Evolutionary conservation across 2,888 invertebrate genomes (phyloP).

Genomic region (Tetragnatha montana): DNA sequence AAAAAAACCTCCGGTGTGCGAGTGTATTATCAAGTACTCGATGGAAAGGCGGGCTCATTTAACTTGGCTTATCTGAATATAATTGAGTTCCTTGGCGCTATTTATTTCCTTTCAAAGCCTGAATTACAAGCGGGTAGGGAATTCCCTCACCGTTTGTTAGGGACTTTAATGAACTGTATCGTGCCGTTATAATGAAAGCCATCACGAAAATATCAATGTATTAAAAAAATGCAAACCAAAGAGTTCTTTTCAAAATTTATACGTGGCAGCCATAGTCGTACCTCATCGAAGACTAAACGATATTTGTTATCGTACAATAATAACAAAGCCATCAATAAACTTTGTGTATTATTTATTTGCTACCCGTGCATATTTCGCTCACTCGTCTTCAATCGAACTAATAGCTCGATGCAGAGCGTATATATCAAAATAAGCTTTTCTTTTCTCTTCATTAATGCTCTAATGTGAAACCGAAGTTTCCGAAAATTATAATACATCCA

Average conservation of each 20-base stretch:
- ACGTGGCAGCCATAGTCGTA: conserved; percentile 29
- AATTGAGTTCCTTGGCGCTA: neutral
- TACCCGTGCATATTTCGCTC: conserved; percentile 39
- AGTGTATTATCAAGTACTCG: neutral
- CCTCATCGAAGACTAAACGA: conserved; percentile 57
- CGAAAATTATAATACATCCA: conserved; percentile 64
- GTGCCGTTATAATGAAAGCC: conserved; percentile 57
- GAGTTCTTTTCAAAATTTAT: conserved; percentile 55
- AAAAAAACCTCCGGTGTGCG: too few relatives aligned
- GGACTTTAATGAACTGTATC: conserved; percentile 45
- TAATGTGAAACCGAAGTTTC: conserved; percentile 63
- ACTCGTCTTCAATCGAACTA: conserved; percentile 63
- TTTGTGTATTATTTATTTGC: conserved; percentile 64
- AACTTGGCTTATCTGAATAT: too few relatives aligned
- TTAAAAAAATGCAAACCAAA: conserved; percentile 39
- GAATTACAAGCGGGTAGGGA: conserved; percentile 23
- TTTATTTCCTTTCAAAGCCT: neutral
- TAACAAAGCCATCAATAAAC: conserved; percentile 56
- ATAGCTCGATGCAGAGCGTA: conserved; percentile 55
- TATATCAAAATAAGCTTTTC: conserved; percentile 50
- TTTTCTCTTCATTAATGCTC: conserved; percentile 60
- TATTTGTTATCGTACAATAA: conserved; percentile 51
- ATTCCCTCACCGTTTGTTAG: conserved; percentile 7
- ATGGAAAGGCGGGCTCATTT: too few relatives aligned
- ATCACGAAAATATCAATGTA: conserved; percentile 61